Conservation (phyloP, 2,888 invertebrate genomes). For the Spicauda simplicius region DNA sequence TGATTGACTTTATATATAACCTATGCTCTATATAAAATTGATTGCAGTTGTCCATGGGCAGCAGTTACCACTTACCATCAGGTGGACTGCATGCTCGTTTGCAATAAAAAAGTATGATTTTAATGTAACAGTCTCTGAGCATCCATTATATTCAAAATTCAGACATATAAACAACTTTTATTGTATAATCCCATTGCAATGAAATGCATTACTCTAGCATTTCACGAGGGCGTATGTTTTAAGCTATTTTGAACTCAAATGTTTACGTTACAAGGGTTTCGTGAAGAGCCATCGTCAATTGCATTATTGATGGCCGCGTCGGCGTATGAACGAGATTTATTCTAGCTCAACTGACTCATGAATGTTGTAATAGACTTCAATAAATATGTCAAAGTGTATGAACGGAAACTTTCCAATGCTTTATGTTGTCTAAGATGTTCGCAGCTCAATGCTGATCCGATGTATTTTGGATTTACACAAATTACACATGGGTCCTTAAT, state of each 20-base stretch:
- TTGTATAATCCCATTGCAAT: conserved; percentile 12
- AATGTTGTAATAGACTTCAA: conserved; percentile 29
- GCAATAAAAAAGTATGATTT: too few relatives aligned
- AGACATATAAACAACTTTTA: background rate
- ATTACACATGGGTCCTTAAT: too few relatives aligned
- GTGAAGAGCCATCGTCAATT: conserved; percentile 9
- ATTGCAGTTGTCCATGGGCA: too few relatives aligned
- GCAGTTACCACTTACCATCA: too few relatives aligned
- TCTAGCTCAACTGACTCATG: conserved; percentile 30
- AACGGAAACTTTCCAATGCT: conserved; percentile 22
- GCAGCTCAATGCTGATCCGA: background rate
- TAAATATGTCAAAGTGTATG: conserved; percentile 14
- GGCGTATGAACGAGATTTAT: conserved; percentile 32
- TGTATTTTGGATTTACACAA: too few relatives aligned
- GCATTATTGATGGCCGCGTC: conserved; percentile 20
- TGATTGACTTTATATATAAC: too few relatives aligned
- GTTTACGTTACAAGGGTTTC: conserved; percentile 4
- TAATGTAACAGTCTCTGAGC: background rate
- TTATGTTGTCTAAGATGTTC: background rate
- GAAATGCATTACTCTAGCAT: conserved; percentile 20
- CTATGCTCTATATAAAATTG: too few relatives aligned
- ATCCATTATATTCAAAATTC: conserved; percentile 9
- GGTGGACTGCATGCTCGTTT: too few relatives aligned
- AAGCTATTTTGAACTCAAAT: conserved; percentile 12
- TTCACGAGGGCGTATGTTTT: background rate